Percentiles rank a stretch among this genome's conserved stretches.
phyloP scores from a whole-genome alignment of 2,888 invertebrate species.

The Eupeodes latifasciatus region DNA sequence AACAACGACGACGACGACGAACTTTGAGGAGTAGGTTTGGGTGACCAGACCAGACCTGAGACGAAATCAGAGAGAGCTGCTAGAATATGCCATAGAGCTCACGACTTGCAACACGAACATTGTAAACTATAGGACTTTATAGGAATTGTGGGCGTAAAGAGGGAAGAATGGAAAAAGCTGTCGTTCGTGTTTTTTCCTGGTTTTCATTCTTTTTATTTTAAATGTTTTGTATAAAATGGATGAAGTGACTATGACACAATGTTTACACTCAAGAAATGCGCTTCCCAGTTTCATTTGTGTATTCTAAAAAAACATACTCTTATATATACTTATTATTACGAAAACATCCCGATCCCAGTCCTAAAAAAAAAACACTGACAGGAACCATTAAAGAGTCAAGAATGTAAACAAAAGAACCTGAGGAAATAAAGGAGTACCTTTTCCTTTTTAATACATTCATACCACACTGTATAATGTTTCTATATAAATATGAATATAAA shows the following conservation, averaged over 20 bases:
- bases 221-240: neutral
- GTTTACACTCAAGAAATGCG: conserved; percentile 62
- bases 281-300: conserved; percentile 29
- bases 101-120: neutral
- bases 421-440: conserved; percentile 41
- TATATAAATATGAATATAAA: too few species aligned
- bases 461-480: neutral
- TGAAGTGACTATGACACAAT: conserved; percentile 55
- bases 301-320: too few species aligned
- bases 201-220: neutral
- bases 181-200: conserved; percentile 30
- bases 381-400: conserved; percentile 28
- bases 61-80: neutral
- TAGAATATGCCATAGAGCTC: conserved; percentile 5
- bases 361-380: conserved; percentile 13
- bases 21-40: conserved; percentile 33
- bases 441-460: neutral
- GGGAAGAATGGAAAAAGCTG: conserved; percentile 40
- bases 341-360: neutral
- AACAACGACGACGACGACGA: neutral
- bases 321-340: neutral
- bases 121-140: too few species aligned
- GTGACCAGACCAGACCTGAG: conserved; percentile 36
- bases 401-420: conserved; percentile 40
- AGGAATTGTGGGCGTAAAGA: conserved; percentile 10